phyloP scores from a whole-genome alignment of 2,888 invertebrate genomes.

The Drosophila sordidula region DNA sequence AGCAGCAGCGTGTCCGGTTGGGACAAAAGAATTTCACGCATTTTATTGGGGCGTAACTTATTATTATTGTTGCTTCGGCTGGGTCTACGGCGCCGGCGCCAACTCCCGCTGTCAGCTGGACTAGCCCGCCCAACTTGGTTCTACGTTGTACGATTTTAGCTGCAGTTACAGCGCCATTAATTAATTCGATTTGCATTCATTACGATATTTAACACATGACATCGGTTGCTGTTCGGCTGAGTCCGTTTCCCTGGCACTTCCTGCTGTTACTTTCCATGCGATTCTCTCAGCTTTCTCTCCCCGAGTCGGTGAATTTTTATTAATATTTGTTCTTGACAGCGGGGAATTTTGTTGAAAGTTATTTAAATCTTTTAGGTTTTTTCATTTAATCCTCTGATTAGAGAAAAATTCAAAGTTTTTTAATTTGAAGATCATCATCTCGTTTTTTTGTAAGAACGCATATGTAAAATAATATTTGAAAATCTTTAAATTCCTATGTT shows the following conservation, averaged over 20 bases:
- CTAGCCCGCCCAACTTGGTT: slow-evolving; percentile 54
- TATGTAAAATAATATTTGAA: neutral
- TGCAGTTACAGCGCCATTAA: slow-evolving; percentile 70
- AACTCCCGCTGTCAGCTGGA: slow-evolving; percentile 13
- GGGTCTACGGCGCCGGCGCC: slow-evolving; percentile 15
- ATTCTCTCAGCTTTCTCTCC: slow-evolving; percentile 62
- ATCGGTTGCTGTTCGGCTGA: slow-evolving; percentile 51
- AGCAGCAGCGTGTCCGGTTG: slow-evolving; percentile 67
- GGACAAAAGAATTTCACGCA: slow-evolving; percentile 66
- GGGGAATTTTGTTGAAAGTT: slow-evolving; percentile 56
- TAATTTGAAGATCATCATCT: neutral
- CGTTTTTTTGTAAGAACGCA: slow-evolving; percentile 6
- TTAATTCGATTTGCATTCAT: slow-evolving; percentile 73
- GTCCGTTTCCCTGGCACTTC: slow-evolving; percentile 62
- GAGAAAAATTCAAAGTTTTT: neutral
- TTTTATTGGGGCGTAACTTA: slow-evolving; percentile 44
- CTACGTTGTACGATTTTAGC: slow-evolving; percentile 62
- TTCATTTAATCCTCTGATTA: neutral
- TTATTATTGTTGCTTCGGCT: slow-evolving; percentile 36
- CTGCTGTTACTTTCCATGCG: slow-evolving; percentile 63
- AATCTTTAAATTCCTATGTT: slow-evolving; percentile 7
- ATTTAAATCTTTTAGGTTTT: neutral
- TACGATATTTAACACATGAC: slow-evolving; percentile 42
- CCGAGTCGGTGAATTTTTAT: slow-evolving; percentile 49
- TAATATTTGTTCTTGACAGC: slow-evolving; percentile 54